A percentile compares a stretch with the other conserved stretches of the same genome.
Conservation (phyloP, 2,888 invertebrate species). For the Drosophila helvetica region DNA sequence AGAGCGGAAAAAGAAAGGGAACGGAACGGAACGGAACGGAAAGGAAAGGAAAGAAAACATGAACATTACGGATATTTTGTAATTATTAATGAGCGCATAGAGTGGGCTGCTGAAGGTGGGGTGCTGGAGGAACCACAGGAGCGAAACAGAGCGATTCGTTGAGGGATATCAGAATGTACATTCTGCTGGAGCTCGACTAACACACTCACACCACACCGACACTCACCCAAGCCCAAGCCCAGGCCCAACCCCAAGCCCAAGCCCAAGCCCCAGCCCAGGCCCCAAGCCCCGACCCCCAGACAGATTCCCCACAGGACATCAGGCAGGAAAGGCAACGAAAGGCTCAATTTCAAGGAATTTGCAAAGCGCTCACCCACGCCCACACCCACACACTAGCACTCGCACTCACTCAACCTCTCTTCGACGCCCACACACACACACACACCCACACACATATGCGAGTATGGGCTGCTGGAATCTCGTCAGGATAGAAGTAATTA, state of each 20-base stretch:
- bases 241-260: neutral
- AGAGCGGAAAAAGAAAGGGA: neutral
- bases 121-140: constrained; percentile 29
- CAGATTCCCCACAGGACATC: constrained; percentile 39
- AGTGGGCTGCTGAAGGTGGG: constrained; percentile 26
- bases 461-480: constrained; percentile 15
- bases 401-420: too few species aligned
- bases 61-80: constrained; percentile 48
- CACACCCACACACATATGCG: constrained; percentile 32
- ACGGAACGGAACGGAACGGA: neutral
- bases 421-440: constrained; percentile 3
- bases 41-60: constrained; percentile 21
- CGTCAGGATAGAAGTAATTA: constrained; percentile 55
- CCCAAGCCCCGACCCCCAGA: constrained; percentile 4
- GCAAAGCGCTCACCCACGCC: constrained; percentile 40
- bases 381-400: constrained; percentile 11
- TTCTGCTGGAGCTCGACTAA: constrained; percentile 47
- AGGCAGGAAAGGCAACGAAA: constrained; percentile 42
- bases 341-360: constrained; percentile 55
- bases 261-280: neutral
- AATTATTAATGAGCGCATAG: constrained; percentile 50
- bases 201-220: constrained; percentile 12
- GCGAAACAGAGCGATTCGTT: constrained; percentile 35
- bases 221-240: constrained; percentile 3
- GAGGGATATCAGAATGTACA: constrained; percentile 52